Conservation (phyloP, 2,797 vertebrate species). For the Galaxias olidus region DNA sequence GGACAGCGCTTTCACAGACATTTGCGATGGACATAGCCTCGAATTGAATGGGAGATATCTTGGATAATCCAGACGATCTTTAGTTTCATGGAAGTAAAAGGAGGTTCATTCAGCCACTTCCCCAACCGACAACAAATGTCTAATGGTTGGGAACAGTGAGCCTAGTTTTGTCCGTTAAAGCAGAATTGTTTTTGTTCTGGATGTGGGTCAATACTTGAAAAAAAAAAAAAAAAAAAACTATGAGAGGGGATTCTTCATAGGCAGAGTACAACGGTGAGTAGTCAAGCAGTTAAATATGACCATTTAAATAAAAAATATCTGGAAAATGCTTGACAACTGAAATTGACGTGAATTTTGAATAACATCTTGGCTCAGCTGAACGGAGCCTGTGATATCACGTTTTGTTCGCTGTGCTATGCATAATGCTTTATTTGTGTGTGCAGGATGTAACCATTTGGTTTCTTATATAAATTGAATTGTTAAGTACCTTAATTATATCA, state of each 20-base stretch:
- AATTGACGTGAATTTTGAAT: not conserved
- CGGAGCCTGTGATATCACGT: too few species aligned
- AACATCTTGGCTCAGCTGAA: too few species aligned
- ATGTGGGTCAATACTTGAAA: slow-evolving; percentile 59
- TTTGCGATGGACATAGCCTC: slow-evolving; percentile 50
- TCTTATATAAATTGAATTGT: not conserved
- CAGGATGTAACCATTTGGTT: too few species aligned
- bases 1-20: slow-evolving; percentile 66
- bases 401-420: too few species aligned
- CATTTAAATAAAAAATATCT: slow-evolving; percentile 4
- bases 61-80: slow-evolving; percentile 61
- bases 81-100: slow-evolving; percentile 44
- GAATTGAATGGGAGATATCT: slow-evolving; percentile 47
- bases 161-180: slow-evolving; percentile 2
- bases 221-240: slow-evolving; percentile 6
- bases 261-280: slow-evolving; percentile 58
- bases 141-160: slow-evolving; percentile 14
- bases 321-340: slow-evolving; percentile 24
- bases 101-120: slow-evolving; percentile 28
- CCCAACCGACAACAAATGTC: slow-evolving; percentile 8
- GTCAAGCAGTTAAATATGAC: slow-evolving; percentile 33
- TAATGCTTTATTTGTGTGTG: too few species aligned
- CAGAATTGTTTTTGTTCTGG: slow-evolving; percentile 39
- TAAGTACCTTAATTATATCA: slow-evolving; percentile 14
- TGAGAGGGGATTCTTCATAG: slow-evolving; percentile 36